Base-by-base conservation (phyloP, 2,113 vertebrate genomes). In the Lichenostomus cassidix region DNA sequence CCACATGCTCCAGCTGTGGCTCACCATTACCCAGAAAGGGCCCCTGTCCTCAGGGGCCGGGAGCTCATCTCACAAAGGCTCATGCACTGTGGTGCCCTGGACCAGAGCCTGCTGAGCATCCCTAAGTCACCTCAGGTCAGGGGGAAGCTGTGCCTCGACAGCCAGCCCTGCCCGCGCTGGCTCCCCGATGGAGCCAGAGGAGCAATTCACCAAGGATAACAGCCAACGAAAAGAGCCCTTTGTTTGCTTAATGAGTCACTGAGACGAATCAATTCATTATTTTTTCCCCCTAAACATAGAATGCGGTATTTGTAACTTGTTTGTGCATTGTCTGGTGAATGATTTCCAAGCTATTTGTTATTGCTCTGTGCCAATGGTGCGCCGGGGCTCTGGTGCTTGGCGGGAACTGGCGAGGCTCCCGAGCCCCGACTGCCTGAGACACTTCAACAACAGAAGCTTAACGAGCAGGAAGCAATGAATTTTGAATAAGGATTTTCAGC, bases 241-340 rank as follows among this genome's bases (percentile, higher is more conserved):
- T 95, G 82, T 95, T 85, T 91, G 59, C 79, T 50, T 83, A 74
- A 83, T 94, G 93, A 96, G 39, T 88, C 93, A 88, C 87, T 28
- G 63, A 95, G 70, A 80, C 2, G 0, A 87, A 95, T 76, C 35
- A 5, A 86, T 64, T 78, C 56, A 3, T 60, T 56, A 33, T 42
- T 67, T 74, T 56, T 42, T 22, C 4, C 1, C 4, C 8, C 58
- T 52, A 71, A 79, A 79, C 50, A 90, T 9, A 68, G 83, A 74
- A 81, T 15, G 59, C 25, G 9, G 74, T 59, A 62, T 65, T 73
- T 82, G 37, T 75, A 71, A 78, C 35, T 93, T 86, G 73, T 86
- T 67, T 80, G 63, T 49, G 64, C 71, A 56, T 60, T 77, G 71
- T 81, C 71, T 68, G 52, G 31, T 74, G 47, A 92, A 33, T 53